Base-by-base conservation (phyloP, 2,888 invertebrate genomes). In the Quadroppia sp. region DNA sequence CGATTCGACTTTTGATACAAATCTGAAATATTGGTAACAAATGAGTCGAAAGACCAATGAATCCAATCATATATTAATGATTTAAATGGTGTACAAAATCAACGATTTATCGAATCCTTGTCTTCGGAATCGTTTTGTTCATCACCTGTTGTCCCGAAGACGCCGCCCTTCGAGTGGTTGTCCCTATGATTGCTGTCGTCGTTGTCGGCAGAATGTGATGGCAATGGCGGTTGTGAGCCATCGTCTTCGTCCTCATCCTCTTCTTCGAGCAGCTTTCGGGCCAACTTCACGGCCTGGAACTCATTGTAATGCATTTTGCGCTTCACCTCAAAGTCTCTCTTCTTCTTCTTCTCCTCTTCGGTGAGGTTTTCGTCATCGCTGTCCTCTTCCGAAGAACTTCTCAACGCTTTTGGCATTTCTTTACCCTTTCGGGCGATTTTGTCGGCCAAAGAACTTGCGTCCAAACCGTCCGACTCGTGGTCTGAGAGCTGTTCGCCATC, bases 291-390 rank as follows among this genome's bases (percentile, higher is more conserved):
- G 0, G 95, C 96, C 83, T 94, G 90, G 83, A 92, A 98, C 83
- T 99, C 99, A 83, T 97, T 95, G 84, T 99, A 99, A 81, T 99
- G 99, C 80, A 91, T 89, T 86, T 95, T 97, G 77, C 99, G 87
- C 82, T 95, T 96, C 78, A 89, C 88, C 83, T 96, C 94, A 81
- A 99, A 99, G 76, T 89, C 88, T 80, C 88, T 86, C 80, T 90
- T 87, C 80, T 88, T 88, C 28, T 70, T 56, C 40, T 53, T 56
- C 32, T 76, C 75, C 30, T 76, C 76, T 71, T 76, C 75, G 9
- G 75, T 73, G 28, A 76, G 64, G 36, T 53, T 61, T 42, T 75
- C 75, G 28, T 76, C 75, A 9, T 56, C 59, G 17, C 42, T 42
- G 75, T 81, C 81, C n/a, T 80, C 87, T 53, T 85, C 85, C 1